These are phyloP conservation scores for Anser cygnoides DNA, from an alignment of 2,113 vertebrate genomes.

Conservation along the genomic window DNA sequence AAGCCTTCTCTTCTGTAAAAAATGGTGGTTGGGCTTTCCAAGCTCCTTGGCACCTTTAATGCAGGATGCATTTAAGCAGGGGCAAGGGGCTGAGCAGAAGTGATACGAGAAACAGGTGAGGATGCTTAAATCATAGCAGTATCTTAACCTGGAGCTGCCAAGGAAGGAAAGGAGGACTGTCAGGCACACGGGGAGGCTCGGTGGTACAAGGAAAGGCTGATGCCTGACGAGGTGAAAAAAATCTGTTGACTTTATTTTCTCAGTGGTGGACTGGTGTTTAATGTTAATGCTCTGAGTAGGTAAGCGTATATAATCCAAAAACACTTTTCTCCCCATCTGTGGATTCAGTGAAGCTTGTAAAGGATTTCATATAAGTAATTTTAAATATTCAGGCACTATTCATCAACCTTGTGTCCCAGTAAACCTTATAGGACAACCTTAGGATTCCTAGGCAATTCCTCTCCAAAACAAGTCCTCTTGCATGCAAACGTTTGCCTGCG, in stretches of 20 bases:
- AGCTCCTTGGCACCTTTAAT: not conserved
- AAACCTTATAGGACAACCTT: conserved; percentile 37
- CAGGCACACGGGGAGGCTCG: not conserved
- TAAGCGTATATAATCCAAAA: conserved; percentile 15
- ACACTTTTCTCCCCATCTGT: not conserved
- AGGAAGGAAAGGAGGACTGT: not conserved
- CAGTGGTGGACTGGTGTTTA: accelerated
- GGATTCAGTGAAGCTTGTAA: conserved; percentile 46
- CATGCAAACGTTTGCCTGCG: not conserved
- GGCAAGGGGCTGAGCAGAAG: not conserved
- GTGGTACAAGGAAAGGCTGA: not conserved
- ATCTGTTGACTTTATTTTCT: not conserved
- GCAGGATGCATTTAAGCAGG: not conserved
- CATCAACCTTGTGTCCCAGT: conserved; percentile 7
- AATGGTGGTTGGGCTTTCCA: not conserved
- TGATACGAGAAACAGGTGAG: not conserved
- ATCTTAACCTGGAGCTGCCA: not conserved
- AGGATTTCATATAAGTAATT: not conserved
- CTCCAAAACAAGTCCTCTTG: not conserved
- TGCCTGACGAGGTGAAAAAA: not conserved
- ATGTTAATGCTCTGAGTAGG: not conserved
- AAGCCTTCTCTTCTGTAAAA: not conserved
- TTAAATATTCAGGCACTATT: conserved; percentile 51
- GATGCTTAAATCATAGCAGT: not conserved
- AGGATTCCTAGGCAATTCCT: conserved; percentile 19